phyloP scores from a whole-genome alignment of 2,797 vertebrate genomes.

The Eulemur rubriventer region DNA sequence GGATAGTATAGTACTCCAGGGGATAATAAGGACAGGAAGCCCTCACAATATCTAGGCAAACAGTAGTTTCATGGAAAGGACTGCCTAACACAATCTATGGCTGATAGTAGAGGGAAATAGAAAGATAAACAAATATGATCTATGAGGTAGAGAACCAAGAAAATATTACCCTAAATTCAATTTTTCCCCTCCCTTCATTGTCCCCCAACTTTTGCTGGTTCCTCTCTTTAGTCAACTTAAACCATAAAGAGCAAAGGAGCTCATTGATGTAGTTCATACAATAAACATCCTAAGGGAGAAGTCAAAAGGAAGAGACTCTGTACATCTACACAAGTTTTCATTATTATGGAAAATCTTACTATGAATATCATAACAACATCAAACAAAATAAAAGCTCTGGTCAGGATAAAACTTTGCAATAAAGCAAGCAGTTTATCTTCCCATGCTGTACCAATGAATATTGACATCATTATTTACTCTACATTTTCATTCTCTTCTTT shows the following conservation, averaged over 20 bases:
- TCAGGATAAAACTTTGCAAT: slow-evolving; percentile 20
- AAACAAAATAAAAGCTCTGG: neutral
- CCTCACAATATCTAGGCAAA: neutral
- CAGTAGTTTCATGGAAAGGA: neutral
- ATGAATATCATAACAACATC: neutral
- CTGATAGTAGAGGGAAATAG: neutral
- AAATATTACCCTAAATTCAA: neutral
- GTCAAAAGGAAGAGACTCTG: neutral
- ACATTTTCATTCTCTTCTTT: slow-evolving; percentile 51
- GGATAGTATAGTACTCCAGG: neutral
- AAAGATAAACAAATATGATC: neutral
- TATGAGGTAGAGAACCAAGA: neutral
- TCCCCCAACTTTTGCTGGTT: neutral
- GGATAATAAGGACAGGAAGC: neutral
- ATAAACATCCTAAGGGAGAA: neutral
- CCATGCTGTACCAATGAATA: neutral
- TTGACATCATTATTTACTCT: slow-evolving; percentile 30
- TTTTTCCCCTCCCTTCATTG: neutral
- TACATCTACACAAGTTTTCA: neutral
- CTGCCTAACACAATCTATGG: neutral
- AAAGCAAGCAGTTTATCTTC: neutral
- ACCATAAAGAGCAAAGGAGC: neutral
- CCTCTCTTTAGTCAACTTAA: neutral
- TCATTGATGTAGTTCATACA: neutral
- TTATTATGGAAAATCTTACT: neutral